These are phyloP conservation scores for Muricea muricata DNA, from an alignment of 92 coral and sea anemone genomes.

Conservation along the genomic window DNA sequence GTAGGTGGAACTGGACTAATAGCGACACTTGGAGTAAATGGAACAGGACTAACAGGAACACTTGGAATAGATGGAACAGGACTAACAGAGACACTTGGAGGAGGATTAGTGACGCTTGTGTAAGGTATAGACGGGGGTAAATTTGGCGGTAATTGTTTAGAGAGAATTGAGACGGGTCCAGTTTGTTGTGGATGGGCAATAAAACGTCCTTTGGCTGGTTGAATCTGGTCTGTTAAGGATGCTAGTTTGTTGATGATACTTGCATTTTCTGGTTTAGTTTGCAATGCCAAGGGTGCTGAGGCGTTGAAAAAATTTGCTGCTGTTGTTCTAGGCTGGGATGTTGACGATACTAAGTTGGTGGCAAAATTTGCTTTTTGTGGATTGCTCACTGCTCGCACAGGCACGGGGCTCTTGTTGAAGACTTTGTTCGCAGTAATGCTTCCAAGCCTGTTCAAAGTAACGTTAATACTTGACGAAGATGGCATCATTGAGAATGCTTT, in stretches of 20 bases:
- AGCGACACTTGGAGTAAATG: background rate
- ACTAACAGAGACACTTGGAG: background rate
- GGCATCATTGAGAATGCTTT: conserved; percentile 11
- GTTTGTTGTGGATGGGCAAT: background rate
- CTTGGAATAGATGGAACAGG: background rate
- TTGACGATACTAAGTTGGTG: background rate
- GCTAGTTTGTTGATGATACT: background rate
- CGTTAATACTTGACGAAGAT: conserved; percentile 32
- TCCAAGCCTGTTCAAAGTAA: conserved; percentile 25
- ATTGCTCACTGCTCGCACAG: background rate
- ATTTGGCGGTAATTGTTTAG: too few species aligned
- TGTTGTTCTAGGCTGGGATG: background rate
- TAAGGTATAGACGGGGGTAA: too few species aligned
- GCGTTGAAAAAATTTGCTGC: background rate
- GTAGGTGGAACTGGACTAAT: background rate
- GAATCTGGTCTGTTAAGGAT: background rate
- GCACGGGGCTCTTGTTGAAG: background rate
- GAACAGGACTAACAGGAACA: background rate
- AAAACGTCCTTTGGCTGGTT: background rate
- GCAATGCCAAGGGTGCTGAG: background rate
- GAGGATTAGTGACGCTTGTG: too few species aligned
- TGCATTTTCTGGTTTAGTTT: background rate
- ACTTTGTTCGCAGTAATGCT: conserved; percentile 29
- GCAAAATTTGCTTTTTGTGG: background rate
- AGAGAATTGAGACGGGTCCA: background rate